phyloP scores from a whole-genome alignment of 2,888 invertebrate genomes.

The Liopterus haemorrhoidalis region DNA sequence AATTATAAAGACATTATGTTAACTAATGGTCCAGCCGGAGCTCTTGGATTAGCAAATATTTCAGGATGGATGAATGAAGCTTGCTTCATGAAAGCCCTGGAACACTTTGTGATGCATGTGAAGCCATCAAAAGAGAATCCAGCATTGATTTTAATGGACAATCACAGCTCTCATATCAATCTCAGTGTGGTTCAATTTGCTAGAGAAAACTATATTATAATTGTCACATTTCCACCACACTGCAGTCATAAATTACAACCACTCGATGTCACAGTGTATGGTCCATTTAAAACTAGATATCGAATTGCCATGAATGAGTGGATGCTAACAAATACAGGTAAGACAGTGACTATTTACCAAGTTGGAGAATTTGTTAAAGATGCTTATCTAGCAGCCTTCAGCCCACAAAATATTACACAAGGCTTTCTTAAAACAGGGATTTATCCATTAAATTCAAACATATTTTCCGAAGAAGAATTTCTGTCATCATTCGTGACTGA shows the following conservation, averaged over 20 bases:
- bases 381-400: slow-evolving; percentile 27
- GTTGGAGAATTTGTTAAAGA: slow-evolving; percentile 26
- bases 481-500: slow-evolving; percentile 22
- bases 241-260: slow-evolving; percentile 29
- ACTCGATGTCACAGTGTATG: slow-evolving; percentile 25
- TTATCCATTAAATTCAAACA: slow-evolving; percentile 18
- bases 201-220: slow-evolving; percentile 25
- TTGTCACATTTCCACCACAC: slow-evolving; percentile 29
- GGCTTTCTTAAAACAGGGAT: slow-evolving; percentile 20
- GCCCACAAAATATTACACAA: slow-evolving; percentile 25
- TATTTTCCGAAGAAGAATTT: slow-evolving; percentile 24
- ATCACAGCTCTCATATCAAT: slow-evolving; percentile 29
- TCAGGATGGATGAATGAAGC: slow-evolving; percentile 31
- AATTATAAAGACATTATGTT: slow-evolving; percentile 28
- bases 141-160: slow-evolving; percentile 29
- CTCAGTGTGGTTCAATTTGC: slow-evolving; percentile 26
- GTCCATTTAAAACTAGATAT: slow-evolving; percentile 26
- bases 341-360: slow-evolving; percentile 30
- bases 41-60: slow-evolving; percentile 26
- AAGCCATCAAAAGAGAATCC: slow-evolving; percentile 28
- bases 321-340: slow-evolving; percentile 28
- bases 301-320: slow-evolving; percentile 27
- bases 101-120: slow-evolving; percentile 30
- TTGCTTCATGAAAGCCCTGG: slow-evolving; percentile 27
- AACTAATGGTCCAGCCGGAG: slow-evolving; percentile 26